Conservation (phyloP, 2,797 vertebrate genomes). For the Staurois parvus region DNA sequence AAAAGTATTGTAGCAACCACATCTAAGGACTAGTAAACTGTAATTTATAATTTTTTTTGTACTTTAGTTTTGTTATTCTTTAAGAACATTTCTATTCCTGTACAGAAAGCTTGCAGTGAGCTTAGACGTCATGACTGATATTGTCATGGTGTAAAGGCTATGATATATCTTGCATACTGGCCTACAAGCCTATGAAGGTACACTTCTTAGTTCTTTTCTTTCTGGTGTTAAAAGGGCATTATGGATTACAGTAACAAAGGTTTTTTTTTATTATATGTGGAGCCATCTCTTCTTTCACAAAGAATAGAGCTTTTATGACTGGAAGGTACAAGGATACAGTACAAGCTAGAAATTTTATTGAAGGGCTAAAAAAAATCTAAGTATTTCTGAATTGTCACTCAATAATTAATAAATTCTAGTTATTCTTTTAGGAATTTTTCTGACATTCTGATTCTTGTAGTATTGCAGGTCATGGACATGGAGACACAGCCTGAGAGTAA, state of each 20-base stretch:
- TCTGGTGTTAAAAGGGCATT: constrained; percentile 7
- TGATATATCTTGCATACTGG: background rate
- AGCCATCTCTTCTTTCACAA: constrained; percentile 4
- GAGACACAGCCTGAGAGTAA: constrained; percentile 6
- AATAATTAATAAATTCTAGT: constrained; percentile 67
- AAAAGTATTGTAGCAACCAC: no score
- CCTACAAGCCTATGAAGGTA: background rate
- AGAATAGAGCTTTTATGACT: constrained; percentile 37
- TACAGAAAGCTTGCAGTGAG: no score
- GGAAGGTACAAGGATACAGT: constrained; percentile 42
- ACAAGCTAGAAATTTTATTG: constrained; percentile 28
- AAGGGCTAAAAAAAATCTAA: constrained; percentile 42
- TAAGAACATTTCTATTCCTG: no score
- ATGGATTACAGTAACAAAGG: constrained; percentile 20
- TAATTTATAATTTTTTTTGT: no score
- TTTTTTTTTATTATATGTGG: background rate
- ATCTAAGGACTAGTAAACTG: no score
- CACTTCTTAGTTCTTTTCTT: background rate
- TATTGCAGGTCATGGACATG: constrained; percentile 50
- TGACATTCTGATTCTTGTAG: constrained; percentile 26
- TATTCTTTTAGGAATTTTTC: constrained; percentile 59
- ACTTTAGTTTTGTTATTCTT: no score
- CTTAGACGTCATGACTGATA: no score
- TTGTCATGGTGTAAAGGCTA: no score
- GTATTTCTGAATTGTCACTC: constrained; percentile 59